Percentiles rank a stretch among this genome's conserved stretches.
phyloP scores from a whole-genome alignment of 1,140 invertebrate species.

The Oreohelix idahoensis region DNA sequence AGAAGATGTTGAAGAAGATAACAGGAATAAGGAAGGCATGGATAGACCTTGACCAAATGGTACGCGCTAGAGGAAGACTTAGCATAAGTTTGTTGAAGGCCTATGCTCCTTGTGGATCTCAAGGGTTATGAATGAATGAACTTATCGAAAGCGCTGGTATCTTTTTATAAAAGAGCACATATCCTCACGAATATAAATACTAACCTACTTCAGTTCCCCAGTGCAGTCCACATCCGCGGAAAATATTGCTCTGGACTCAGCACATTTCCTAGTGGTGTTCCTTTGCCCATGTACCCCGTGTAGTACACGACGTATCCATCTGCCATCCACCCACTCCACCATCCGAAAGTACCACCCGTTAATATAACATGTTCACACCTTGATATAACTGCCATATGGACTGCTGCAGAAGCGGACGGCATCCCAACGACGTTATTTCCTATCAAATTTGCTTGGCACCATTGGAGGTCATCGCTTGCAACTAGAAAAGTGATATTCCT shows the following conservation, averaged over 20 bases:
- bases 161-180: too few relatives aligned
- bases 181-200: too few relatives aligned
- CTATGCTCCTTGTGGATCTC: too few relatives aligned
- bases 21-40: too few relatives aligned
- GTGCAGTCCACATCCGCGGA: constrained; percentile 51
- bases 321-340: constrained; percentile 65
- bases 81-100: too few relatives aligned
- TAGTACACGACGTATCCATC: constrained; percentile 63
- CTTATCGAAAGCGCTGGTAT: too few relatives aligned
- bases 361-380: constrained; percentile 65
- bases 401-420: constrained; percentile 39
- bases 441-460: constrained; percentile 38
- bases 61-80: too few relatives aligned
- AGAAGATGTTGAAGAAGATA: too few relatives aligned
- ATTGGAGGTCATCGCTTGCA: constrained; percentile 51
- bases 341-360: constrained; percentile 62
- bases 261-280: constrained; percentile 41
- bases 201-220: constrained; percentile 47
- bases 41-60: too few relatives aligned
- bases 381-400: constrained; percentile 63
- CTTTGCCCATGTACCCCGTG: constrained; percentile 44
- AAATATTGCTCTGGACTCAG: constrained; percentile 51
- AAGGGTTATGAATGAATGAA: too few relatives aligned
- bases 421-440: constrained; percentile 43
- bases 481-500: too few relatives aligned